Percentiles rank a stretch among this genome's conserved stretches.
phyloP scores from a whole-genome alignment of 1,140 invertebrate genomes.

The Drosophila auraria region DNA sequence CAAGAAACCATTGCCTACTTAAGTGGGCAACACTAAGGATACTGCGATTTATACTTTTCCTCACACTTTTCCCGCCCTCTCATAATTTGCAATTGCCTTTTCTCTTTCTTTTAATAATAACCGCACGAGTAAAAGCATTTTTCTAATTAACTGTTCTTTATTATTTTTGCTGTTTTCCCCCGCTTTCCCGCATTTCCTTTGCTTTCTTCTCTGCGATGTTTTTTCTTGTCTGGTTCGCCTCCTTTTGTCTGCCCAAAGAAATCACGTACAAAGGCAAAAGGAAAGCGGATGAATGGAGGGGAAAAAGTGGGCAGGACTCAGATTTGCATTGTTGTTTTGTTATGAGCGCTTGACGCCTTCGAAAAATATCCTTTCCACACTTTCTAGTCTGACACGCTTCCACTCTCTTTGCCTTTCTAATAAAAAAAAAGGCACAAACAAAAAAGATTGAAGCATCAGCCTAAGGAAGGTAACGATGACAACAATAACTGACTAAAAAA shows the following conservation, averaged over 20 bases:
- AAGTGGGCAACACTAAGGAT: not conserved
- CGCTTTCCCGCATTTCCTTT: no score
- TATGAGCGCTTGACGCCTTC: slow-evolving; percentile 36
- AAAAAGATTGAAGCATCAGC: slow-evolving; percentile 23
- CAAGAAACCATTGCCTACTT: slow-evolving; percentile 1
- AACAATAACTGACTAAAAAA: slow-evolving; percentile 5
- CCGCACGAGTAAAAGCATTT: slow-evolving; percentile 27
- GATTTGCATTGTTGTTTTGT: slow-evolving; percentile 50
- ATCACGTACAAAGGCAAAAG: slow-evolving; percentile 36
- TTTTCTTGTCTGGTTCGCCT: slow-evolving; percentile 23
- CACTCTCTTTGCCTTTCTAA: slow-evolving; percentile 14
- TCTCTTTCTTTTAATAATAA: not conserved
- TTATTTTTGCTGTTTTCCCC: slow-evolving; percentile 24
- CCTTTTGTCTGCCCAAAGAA: slow-evolving; percentile 38
- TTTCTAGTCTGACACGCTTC: slow-evolving; percentile 27
- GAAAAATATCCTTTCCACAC: slow-evolving; percentile 33
- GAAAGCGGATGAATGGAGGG: slow-evolving; percentile 4
- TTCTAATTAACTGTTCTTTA: slow-evolving; percentile 51
- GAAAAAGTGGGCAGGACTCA: slow-evolving; percentile 10
- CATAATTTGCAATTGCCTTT: slow-evolving; percentile 12
- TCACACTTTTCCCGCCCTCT: not conserved
- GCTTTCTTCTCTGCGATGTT: slow-evolving; percentile 1
- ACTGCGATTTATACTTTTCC: not conserved
- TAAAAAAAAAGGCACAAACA: not conserved
- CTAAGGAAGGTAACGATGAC: slow-evolving; percentile 29